These are phyloP conservation scores for Cotesia typhae DNA, from an alignment of 1,140 invertebrate species.

Conservation along the genomic window DNA sequence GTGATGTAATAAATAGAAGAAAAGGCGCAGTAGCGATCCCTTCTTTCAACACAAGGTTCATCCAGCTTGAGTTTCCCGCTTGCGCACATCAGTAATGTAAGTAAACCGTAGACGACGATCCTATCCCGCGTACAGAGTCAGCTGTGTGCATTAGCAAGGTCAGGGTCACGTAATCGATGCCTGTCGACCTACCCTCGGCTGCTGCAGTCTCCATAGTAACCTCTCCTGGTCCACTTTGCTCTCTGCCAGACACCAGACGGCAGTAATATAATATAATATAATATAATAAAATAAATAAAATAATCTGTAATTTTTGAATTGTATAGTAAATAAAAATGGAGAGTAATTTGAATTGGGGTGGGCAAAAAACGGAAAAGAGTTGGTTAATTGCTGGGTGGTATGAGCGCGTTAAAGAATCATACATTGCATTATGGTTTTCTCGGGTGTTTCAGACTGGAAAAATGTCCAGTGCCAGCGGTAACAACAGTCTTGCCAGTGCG, in stretches of 20 bases:
- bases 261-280: no score
- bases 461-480: conserved; percentile 55
- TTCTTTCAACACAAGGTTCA: neutral
- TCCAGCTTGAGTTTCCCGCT: conserved; percentile 5
- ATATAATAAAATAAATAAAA: no score
- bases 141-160: conserved; percentile 41
- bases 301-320: no score
- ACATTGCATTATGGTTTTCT: conserved; percentile 50
- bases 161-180: conserved; percentile 54
- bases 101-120: neutral
- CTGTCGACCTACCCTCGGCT: conserved; percentile 45
- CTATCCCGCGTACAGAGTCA: conserved; percentile 28
- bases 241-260: neutral
- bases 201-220: conserved; percentile 56
- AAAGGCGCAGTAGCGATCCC: neutral
- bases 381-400: conserved; percentile 46
- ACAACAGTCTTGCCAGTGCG: conserved; percentile 37
- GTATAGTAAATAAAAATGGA: neutral
- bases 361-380: conserved; percentile 28
- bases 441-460: conserved; percentile 54
- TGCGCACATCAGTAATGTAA: conserved; percentile 3
- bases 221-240: conserved; percentile 50
- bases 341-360: conserved; percentile 8
- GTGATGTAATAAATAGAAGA: no score
- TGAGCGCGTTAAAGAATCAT: conserved; percentile 48